Base-by-base conservation (phyloP, 2,113 vertebrate genomes). In the Gorsachius goisagi region DNA sequence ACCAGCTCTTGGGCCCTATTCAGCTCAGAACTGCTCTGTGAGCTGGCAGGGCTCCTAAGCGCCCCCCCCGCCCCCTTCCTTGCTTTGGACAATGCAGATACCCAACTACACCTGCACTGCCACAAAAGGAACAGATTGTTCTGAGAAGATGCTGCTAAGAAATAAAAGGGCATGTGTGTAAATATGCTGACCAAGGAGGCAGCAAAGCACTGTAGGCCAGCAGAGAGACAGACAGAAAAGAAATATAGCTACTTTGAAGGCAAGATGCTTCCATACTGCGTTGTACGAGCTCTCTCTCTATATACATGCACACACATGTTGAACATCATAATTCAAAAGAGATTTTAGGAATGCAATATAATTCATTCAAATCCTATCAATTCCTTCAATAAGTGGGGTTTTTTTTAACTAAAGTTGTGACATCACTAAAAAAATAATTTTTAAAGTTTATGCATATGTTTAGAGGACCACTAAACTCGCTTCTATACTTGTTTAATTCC, bases 131-230 rank as follows among this genome's bases (percentile, higher is more conserved):
- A 92, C 64, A 59, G 59, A 91, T 0, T 66, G 78, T 53, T 76
- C 41, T 37, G 44, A 53, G 55, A 85, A 74, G 63, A 59, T 39
- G 24, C 44, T 93, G 49, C 49, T 41, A 52, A 77, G 22, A 79
- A 56, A 18, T 64, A 44, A 79, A 91, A 95, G 35, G 62, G 39
- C 82, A 59, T 0, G 0, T 20, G 30, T 85, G 59, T 30, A 68
- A 85, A 82, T 44, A 52, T 9, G 63, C 75, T 96, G 88, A 90
- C 50, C 39, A 53, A 88, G 55, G n/a, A 66, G 69, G 80, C 30
- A 85, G 60, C 60, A 85, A 73, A 86, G n/a, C 24, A 80, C 58
- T 66, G 33, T 0, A 73, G 59, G 45, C 15, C 81, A 79, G 74
- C 53, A 92, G 26, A 68, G n/a, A 0, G 10, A 67, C 21, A 72